Conservation (phyloP, 2,797 vertebrate genomes). For the Falco concolor region DNA sequence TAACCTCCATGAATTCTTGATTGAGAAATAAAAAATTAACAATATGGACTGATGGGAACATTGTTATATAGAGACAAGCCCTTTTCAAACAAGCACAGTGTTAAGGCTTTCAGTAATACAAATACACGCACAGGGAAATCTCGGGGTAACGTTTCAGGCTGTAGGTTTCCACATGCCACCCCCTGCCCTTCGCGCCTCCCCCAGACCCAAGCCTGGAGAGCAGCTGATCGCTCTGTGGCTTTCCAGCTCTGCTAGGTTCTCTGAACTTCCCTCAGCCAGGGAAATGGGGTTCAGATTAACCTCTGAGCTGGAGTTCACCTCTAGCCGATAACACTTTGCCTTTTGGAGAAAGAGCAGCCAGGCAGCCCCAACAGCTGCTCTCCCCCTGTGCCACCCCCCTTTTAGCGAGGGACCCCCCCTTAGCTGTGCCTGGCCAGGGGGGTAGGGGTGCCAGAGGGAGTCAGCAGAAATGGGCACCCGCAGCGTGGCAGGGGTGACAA, state of each 20-base stretch:
- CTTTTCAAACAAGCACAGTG: background rate
- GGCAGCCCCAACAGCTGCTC: background rate
- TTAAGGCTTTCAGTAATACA: background rate
- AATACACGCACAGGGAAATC: background rate
- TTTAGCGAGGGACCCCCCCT: background rate
- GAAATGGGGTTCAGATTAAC: background rate
- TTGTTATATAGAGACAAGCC: background rate
- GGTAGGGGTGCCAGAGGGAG: background rate
- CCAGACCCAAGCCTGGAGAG: background rate
- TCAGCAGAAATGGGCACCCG: background rate
- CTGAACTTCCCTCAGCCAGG: background rate
- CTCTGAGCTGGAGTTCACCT: background rate
- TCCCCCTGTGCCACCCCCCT: background rate
- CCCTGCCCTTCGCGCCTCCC: background rate
- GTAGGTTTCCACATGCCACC: background rate
- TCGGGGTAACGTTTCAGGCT: background rate
- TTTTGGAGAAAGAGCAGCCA: background rate
- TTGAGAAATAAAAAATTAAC: slow-evolving; percentile 60
- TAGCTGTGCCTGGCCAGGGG: background rate
- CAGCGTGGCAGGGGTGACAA: background rate
- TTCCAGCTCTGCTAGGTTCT: background rate
- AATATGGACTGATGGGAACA: slow-evolving; percentile 7
- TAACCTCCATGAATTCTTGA: slow-evolving; percentile 53
- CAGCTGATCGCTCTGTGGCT: background rate
- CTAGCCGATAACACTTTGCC: background rate